Base-by-base conservation (phyloP, 2,797 vertebrate species). In the Mormyrus hasselquistii region DNA sequence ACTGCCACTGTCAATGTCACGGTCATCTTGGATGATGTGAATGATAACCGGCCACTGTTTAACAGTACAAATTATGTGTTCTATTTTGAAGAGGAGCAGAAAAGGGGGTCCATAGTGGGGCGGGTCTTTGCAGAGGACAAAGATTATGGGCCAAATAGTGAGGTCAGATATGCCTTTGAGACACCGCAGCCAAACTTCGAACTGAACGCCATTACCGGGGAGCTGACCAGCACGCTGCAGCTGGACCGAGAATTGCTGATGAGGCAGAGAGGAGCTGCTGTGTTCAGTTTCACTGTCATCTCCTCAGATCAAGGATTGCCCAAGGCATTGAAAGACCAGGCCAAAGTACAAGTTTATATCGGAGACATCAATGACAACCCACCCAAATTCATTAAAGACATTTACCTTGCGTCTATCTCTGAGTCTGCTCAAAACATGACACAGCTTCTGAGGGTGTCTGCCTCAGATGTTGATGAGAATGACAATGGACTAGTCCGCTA, bases 21-120 rank as follows among this genome's bases (percentile, higher is more conserved):
- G 0, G 95, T 99, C 4, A 96, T 98, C 91, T 93, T 99, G 12
- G 97, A 99, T 55, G 99, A 99, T 49, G 97, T 99, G 1, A 99
- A 99, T 47, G 99, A 99, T 88, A 99, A 99, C 88, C 97, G 98
- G 0, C 99, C 98, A 0, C 95, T 99, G 76, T 99, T 99, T 92
- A 98, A 99, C 94, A 99, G 98, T 92, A 99, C 98, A 16, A 99
- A 97, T 93, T 99, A 99, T 1, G 97, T 98, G 4, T 99, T 99
- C 94, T 97, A 96, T 89, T 98, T 99, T 90, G 96, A 97, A 91
- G 99, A 99, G 88, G 99, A 99, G 88, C 97, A 98, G 94, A 94
- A 89, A 49, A 95, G 97, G 14, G 98, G 98, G 0, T 97, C 97
- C 0, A 93, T 93, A 4, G 97, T 98, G 3, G 99, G 98, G 76